Conservation (phyloP, 2,113 vertebrate genomes). For the Mustelus asterias region DNA sequence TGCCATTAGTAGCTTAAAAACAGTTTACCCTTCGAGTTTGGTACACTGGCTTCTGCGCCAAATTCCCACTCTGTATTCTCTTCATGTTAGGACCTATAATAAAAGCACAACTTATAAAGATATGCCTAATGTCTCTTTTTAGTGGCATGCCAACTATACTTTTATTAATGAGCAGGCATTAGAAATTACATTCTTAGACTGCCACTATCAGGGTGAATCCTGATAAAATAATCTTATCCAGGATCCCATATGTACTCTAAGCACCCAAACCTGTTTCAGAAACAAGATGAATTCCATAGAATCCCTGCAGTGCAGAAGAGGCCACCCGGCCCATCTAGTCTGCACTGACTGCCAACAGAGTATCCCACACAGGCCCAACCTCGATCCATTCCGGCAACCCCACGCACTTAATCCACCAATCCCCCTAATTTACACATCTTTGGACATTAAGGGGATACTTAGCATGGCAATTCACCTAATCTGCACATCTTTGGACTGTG, state of each 20-base stretch:
- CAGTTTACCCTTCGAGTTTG: background rate
- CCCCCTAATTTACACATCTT: no score
- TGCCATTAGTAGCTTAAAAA: background rate
- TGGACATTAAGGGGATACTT: no score
- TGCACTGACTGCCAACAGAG: no score
- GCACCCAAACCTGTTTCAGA: background rate
- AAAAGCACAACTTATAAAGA: background rate
- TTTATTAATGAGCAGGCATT: background rate
- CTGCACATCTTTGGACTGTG: no score
- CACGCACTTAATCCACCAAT: no score
- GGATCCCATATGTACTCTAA: background rate
- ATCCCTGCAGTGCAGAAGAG: no score
- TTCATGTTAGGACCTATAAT: background rate
- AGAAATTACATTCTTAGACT: background rate
- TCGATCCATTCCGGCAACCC: no score
- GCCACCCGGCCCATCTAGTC: no score
- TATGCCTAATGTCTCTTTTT: background rate
- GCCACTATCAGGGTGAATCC: background rate
- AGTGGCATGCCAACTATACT: background rate
- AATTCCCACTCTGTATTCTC: background rate
- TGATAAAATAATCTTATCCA: background rate
- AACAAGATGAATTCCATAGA: background rate
- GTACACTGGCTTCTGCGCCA: background rate
- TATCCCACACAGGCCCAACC: no score
- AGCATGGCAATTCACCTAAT: no score